phyloP scores from a whole-genome alignment of 2,113 vertebrate species.

The Scatophagus argus region DNA sequence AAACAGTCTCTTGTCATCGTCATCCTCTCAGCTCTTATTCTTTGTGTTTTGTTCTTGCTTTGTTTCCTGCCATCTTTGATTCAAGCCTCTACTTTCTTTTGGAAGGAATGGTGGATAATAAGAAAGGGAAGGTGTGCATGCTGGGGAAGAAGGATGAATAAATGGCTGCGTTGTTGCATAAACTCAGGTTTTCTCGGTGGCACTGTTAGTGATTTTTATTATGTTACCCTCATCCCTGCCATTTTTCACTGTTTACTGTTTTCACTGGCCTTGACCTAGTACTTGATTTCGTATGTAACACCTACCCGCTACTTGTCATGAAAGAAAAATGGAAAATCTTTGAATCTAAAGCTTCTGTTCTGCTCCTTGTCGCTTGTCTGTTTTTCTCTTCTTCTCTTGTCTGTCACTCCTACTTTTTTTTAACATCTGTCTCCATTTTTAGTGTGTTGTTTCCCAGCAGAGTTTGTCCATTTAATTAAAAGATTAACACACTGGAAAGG shows the following conservation, averaged over 20 bases:
- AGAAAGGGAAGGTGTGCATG: constrained; percentile 12
- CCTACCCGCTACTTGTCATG: constrained; percentile 4
- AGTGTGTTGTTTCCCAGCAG: constrained; percentile 57
- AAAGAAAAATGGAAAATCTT: constrained; percentile 40
- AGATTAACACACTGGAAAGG: constrained; percentile 72
- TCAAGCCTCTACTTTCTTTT: constrained; percentile 38
- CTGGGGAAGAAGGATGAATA: constrained; percentile 18
- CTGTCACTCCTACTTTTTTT: not conserved
- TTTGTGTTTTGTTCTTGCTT: constrained; percentile 41
- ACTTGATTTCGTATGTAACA: constrained; percentile 32
- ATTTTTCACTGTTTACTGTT: constrained; percentile 24
- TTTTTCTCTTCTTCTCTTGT: not conserved
- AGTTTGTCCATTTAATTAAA: constrained; percentile 74
- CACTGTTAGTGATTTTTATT: constrained; percentile 43
- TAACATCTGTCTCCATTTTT: constrained; percentile 52
- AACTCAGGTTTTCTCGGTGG: constrained; percentile 28
- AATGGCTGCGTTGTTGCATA: constrained; percentile 35
- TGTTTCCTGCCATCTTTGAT: constrained; percentile 54
- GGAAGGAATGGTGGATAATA: constrained; percentile 25
- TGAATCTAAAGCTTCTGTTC: constrained; percentile 8
- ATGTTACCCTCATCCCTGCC: not conserved
- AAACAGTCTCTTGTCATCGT: constrained; percentile 32
- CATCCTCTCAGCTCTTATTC: not conserved
- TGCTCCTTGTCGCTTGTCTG: constrained; percentile 6
- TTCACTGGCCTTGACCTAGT: constrained; percentile 7